Evolutionary conservation across 2,113 vertebrate genomes (phyloP).

Genomic region (Amphiprion percula): DNA sequence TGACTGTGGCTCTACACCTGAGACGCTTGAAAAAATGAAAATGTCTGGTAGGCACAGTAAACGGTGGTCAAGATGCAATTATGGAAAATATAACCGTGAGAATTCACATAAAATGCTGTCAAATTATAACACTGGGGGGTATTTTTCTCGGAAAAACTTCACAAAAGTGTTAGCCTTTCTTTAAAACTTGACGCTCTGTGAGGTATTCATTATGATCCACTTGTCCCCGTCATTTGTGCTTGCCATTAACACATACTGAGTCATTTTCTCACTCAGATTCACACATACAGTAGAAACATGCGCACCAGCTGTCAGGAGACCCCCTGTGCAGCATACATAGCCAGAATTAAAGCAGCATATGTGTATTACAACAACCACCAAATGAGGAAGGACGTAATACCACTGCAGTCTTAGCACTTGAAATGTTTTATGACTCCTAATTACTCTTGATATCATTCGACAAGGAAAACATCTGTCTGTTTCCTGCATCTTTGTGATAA

Average conservation of each 20-base stretch:
- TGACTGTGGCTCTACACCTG: not conserved
- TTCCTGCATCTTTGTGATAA: conserved; percentile 21
- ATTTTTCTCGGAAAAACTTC: not conserved
- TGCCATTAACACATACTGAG: conserved; percentile 16
- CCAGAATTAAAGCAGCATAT: conserved; percentile 32
- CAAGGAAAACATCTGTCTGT: conserved; percentile 47
- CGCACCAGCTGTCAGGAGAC: conserved; percentile 53
- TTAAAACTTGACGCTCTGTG: not conserved
- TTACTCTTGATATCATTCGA: conserved; percentile 52
- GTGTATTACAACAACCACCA: conserved; percentile 11
- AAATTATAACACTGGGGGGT: not conserved
- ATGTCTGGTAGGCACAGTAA: not conserved
- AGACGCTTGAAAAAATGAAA: not conserved
- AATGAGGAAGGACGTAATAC: conserved; percentile 30
- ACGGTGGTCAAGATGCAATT: not conserved
- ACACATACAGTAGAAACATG: conserved; percentile 42
- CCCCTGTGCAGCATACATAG: conserved; percentile 6
- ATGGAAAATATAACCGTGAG: not conserved
- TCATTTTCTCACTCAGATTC: conserved; percentile 5
- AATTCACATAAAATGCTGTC: not conserved
- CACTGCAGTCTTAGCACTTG: conserved; percentile 8
- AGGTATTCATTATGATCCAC: not conserved
- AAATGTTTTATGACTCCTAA: conserved; percentile 46
- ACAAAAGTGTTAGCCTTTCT: conserved; percentile 2
- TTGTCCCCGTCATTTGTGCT: not conserved